Percentiles rank a stretch among this genome's conserved stretches.
Evolutionary conservation across 2,113 vertebrate genomes (phyloP).

Genomic region (Alligator mississippiensis): DNA sequence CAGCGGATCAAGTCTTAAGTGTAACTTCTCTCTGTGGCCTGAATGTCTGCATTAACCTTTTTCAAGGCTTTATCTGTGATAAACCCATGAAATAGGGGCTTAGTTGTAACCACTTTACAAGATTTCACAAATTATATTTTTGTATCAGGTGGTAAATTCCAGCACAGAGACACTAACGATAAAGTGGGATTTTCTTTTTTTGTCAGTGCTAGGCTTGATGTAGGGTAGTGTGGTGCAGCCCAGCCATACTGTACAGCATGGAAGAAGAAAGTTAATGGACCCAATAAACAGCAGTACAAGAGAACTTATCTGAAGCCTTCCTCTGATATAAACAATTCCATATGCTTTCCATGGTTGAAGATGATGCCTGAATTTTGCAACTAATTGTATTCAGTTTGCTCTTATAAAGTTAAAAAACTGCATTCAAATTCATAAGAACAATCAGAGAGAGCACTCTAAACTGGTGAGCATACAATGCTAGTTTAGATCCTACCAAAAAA

Average conservation of each 20-base stretch:
- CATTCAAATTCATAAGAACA: no score
- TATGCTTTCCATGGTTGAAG: background rate
- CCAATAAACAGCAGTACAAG: constrained; percentile 10
- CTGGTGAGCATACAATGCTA: background rate
- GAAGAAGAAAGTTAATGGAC: constrained; percentile 44
- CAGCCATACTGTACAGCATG: background rate
- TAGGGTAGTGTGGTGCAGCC: background rate
- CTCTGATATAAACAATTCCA: background rate
- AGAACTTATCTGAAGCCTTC: background rate
- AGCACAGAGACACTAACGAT: no score
- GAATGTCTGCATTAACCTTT: no score
- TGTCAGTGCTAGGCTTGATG: no score
- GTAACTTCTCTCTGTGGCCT: no score
- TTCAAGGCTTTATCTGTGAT: no score
- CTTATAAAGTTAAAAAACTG: background rate
- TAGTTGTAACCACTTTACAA: no score
- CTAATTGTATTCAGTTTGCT: background rate
- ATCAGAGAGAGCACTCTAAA: background rate
- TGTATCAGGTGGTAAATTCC: no score
- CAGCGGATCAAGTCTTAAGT: no score
- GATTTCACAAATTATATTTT: no score
- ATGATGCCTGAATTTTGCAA: constrained; percentile 43
- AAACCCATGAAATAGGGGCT: no score
- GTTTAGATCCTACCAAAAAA: background rate
- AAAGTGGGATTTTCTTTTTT: no score